Evolutionary conservation across 2,113 vertebrate species (phyloP).

Genomic region (Galbula dea): DNA sequence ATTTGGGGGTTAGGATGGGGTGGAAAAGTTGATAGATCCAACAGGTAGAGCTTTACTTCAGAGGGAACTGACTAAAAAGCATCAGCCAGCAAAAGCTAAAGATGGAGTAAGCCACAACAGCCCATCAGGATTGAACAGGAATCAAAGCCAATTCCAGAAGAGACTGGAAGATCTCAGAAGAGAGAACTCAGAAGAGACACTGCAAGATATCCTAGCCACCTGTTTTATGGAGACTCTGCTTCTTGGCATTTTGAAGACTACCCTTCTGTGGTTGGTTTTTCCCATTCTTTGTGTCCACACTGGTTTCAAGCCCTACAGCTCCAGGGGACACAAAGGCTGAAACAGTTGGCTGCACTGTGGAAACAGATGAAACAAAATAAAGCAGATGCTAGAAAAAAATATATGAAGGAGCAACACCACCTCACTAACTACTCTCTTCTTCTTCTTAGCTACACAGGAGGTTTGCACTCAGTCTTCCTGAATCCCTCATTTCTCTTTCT

Average conservation of each 20-base stretch:
- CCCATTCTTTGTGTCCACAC: slow-evolving; percentile 14
- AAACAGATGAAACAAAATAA: not conserved
- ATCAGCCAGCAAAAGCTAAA: not conserved
- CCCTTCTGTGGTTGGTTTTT: not conserved
- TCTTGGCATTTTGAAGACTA: not conserved
- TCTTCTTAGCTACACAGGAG: not conserved
- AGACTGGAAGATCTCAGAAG: not conserved
- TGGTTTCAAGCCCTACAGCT: slow-evolving; percentile 47
- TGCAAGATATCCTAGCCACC: not conserved
- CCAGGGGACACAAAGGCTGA: slow-evolving; percentile 11
- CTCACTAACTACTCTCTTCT: not conserved
- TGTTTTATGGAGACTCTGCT: not conserved
- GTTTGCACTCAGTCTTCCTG: not conserved
- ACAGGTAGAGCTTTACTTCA: not conserved
- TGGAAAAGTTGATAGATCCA: not conserved
- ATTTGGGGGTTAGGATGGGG: not conserved
- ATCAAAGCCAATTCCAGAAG: not conserved
- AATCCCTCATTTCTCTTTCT: not conserved
- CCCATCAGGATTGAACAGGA: not conserved
- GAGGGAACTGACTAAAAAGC: not conserved
- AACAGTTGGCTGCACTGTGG: slow-evolving; percentile 5
- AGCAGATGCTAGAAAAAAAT: not conserved
- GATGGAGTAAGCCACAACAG: not conserved
- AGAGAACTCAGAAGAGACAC: not conserved
- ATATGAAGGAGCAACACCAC: not conserved